A percentile compares a stretch with the other conserved stretches of the same genome.
Evolutionary conservation across 2,797 vertebrate species (phyloP).

Genomic region (Notolepis coatsorum): DNA sequence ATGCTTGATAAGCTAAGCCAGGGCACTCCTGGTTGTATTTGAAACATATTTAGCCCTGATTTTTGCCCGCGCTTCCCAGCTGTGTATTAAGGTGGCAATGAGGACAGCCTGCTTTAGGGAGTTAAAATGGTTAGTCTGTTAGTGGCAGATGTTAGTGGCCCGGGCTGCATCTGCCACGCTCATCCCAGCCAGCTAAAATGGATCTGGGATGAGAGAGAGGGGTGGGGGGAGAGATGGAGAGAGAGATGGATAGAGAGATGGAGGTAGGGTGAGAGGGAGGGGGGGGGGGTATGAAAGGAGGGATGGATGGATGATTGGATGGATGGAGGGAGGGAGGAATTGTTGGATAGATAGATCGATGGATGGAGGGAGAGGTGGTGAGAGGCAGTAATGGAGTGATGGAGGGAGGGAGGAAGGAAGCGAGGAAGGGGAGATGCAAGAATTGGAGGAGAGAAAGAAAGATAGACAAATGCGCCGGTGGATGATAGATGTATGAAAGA

Average conservation of each 20-base stretch:
- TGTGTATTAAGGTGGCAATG: constrained; percentile 71
- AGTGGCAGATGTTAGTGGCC: constrained; percentile 79
- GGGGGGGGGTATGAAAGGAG: neutral
- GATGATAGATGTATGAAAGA: constrained; percentile 46
- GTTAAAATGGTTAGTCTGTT: constrained; percentile 72
- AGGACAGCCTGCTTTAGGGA: constrained; percentile 70
- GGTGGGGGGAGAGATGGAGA: neutral
- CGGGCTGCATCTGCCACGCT: constrained; percentile 72
- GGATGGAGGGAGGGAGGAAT: neutral
- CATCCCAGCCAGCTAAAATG: constrained; percentile 57
- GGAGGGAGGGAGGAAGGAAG: neutral
- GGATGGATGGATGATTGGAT: neutral
- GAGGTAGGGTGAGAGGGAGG: neutral
- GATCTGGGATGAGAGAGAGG: constrained; percentile 32
- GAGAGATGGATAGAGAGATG: neutral
- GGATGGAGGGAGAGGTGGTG: neutral
- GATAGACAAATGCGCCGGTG: neutral
- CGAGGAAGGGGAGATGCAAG: constrained; percentile 4
- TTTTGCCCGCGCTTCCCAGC: constrained; percentile 65
- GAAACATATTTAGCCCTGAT: constrained; percentile 62
- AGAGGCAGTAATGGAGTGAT: neutral
- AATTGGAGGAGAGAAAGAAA: neutral
- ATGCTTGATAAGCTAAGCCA: too few species aligned
- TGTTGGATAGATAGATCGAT: neutral
- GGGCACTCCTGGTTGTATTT: constrained; percentile 38